phyloP scores from a whole-genome alignment of 2,888 invertebrate genomes.

The Scaptomyza parva region DNA sequence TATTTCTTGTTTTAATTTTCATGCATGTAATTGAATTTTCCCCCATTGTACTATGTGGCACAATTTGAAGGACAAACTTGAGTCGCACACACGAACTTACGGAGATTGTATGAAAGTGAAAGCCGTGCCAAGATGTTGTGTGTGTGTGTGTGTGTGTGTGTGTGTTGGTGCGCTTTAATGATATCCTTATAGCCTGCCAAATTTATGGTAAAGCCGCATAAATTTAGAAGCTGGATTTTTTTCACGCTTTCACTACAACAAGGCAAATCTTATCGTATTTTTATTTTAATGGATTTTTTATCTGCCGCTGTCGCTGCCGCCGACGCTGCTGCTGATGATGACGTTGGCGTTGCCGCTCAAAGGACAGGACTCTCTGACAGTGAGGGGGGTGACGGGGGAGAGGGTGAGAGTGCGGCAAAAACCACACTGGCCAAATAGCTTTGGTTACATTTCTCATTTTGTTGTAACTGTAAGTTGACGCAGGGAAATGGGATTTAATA shows the following conservation, averaged over 20 bases:
- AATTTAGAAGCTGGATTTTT: conserved; percentile 70
- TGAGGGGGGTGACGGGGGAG: neutral
- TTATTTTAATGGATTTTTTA: conserved; percentile 82
- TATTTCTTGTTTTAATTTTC: neutral
- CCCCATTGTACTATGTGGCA: conserved; percentile 46
- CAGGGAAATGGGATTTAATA: conserved; percentile 78
- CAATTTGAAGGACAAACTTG: conserved; percentile 62
- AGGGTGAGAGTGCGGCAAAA: conserved; percentile 10
- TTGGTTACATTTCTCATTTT: conserved; percentile 70
- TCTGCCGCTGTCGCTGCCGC: conserved; percentile 57
- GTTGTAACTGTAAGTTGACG: conserved; percentile 67
- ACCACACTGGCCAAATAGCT: conserved; percentile 58
- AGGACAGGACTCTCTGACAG: conserved; percentile 30
- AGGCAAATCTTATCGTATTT: conserved; percentile 74
- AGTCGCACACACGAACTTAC: conserved; percentile 34
- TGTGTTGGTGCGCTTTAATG: conserved; percentile 73
- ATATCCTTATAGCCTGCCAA: conserved; percentile 80
- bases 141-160: conserved; percentile 18
- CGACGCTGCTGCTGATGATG: conserved; percentile 62
- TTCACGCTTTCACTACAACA: conserved; percentile 72
- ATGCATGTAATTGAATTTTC: conserved; percentile 15
- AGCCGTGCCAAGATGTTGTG: conserved; percentile 66
- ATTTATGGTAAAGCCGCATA: conserved; percentile 80
- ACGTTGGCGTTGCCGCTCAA: conserved; percentile 52
- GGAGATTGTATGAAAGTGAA: conserved; percentile 70